Conservation (phyloP, 64 coral and sea anemone species). For the Orbicella faveolata region DNA sequence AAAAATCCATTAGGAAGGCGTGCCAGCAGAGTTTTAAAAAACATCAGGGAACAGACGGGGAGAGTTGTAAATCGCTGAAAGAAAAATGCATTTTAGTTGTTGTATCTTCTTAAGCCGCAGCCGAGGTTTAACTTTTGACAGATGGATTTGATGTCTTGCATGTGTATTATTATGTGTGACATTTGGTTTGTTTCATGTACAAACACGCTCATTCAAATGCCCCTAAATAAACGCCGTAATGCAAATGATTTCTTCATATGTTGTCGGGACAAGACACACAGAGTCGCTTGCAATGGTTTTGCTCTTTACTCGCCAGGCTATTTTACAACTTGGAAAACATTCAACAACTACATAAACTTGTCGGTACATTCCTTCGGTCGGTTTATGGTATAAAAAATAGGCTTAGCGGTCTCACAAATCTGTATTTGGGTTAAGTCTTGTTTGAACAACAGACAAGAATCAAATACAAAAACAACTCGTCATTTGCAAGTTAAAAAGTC, state of each 20-base stretch:
- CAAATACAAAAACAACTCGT: constrained; percentile 27
- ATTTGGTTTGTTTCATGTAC: constrained; percentile 29
- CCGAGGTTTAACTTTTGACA: not conserved
- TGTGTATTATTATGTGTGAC: not conserved
- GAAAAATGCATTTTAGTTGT: not conserved
- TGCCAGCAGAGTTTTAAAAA: constrained; percentile 47
- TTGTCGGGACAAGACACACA: not conserved
- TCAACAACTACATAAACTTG: not conserved
- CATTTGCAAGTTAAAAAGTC: constrained; percentile 30
- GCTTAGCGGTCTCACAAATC: constrained; percentile 1
- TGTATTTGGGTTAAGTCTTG: not conserved
- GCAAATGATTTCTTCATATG: constrained; percentile 24
- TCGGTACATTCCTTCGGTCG: constrained; percentile 9
- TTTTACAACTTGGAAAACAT: not conserved
- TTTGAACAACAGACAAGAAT: constrained; percentile 45
- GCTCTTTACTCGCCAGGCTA: not conserved
- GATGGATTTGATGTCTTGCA: not conserved
- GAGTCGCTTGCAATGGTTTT: not conserved
- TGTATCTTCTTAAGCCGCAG: not conserved
- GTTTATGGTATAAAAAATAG: constrained; percentile 21
- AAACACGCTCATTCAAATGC: constrained; percentile 19
- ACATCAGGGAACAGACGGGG: not conserved
- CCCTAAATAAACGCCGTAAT: not conserved
- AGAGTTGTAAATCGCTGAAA: not conserved
- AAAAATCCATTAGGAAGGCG: constrained; percentile 43